Percentiles rank a stretch among this genome's conserved stretches.
Evolutionary conservation across 2,888 invertebrate species (phyloP).

Genomic region (Drosophila diplacantha): DNA sequence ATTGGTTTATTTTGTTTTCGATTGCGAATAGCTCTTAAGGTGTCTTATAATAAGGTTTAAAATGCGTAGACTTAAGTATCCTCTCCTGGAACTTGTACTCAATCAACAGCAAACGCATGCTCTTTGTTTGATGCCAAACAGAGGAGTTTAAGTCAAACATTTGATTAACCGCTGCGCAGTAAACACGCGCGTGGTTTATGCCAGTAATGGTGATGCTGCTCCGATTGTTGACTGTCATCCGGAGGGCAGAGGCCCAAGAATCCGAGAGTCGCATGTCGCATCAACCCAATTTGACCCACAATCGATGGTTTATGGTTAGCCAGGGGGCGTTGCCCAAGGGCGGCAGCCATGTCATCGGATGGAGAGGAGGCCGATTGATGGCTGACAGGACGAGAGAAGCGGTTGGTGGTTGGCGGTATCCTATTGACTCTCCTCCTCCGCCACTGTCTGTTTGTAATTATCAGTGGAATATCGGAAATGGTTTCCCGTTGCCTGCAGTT

Average conservation of each 20-base stretch:
- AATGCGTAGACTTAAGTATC: not conserved
- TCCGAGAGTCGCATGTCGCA: conserved; percentile 22
- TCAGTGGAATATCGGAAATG: conserved; percentile 41
- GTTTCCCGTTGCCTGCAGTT: conserved; percentile 37
- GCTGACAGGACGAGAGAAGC: conserved; percentile 8
- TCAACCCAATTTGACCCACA: conserved; percentile 41
- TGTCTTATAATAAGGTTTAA: too few relatives aligned
- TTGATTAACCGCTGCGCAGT: conserved; percentile 17
- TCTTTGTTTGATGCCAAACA: conserved; percentile 1
- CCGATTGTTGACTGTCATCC: conserved; percentile 33
- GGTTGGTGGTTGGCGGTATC: not conserved
- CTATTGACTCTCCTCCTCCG: conserved; percentile 25
- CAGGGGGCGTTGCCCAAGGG: conserved; percentile 28
- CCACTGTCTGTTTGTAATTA: conserved; percentile 47
- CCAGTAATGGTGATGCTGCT: conserved; percentile 27
- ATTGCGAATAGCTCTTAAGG: too few relatives aligned
- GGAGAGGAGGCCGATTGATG: conserved; percentile 23
- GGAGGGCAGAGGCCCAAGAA: conserved; percentile 17
- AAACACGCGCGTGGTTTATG: conserved; percentile 14
- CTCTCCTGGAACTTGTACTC: too few relatives aligned
- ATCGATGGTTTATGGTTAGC: conserved; percentile 40
- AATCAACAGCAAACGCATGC: not conserved
- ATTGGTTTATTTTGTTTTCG: too few relatives aligned
- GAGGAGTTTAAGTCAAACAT: conserved; percentile 8
- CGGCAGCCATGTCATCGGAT: conserved; percentile 23